Evolutionary conservation across 2,888 invertebrate species (phyloP).

Genomic region (Endotricha flammealis): DNA sequence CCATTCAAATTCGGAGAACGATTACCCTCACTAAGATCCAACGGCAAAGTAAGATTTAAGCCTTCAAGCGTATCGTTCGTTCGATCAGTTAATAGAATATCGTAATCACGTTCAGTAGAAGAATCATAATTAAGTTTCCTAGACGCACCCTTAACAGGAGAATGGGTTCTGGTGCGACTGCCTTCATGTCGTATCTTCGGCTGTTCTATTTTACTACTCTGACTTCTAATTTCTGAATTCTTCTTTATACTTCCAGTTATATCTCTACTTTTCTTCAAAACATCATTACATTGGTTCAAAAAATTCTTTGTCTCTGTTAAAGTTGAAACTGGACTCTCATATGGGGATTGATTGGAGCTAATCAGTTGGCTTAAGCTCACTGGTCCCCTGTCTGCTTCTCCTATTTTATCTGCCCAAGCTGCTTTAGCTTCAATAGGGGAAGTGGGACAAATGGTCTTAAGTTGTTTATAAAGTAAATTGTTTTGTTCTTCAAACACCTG

Average conservation of each 20-base stretch:
- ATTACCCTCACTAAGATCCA: constrained; percentile 52
- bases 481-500: constrained; percentile 83
- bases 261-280: constrained; percentile 56
- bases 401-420: constrained; percentile 53
- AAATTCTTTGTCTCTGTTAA: constrained; percentile 55
- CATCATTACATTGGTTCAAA: constrained; percentile 50
- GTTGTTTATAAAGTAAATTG: constrained; percentile 71
- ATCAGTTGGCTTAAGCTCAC: constrained; percentile 67
- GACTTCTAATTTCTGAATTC: constrained; percentile 22
- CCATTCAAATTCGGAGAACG: constrained; percentile 22
- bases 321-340: constrained; percentile 40
- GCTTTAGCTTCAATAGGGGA: constrained; percentile 52
- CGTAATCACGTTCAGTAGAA: constrained; percentile 52
- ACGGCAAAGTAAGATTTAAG: constrained; percentile 65
- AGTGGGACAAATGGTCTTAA: constrained; percentile 63
- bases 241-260: constrained; percentile 53
- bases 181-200: constrained; percentile 31
- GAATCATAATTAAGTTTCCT: constrained; percentile 52
- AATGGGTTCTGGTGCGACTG: constrained; percentile 40
- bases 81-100: constrained; percentile 59
- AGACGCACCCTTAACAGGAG: constrained; percentile 41
- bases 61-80: constrained; percentile 73
- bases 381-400: constrained; percentile 45
- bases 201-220: constrained; percentile 25
- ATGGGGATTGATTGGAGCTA: constrained; percentile 37